phyloP scores from a whole-genome alignment of 2,797 vertebrate species.

The Tenualosa ilisha region DNA sequence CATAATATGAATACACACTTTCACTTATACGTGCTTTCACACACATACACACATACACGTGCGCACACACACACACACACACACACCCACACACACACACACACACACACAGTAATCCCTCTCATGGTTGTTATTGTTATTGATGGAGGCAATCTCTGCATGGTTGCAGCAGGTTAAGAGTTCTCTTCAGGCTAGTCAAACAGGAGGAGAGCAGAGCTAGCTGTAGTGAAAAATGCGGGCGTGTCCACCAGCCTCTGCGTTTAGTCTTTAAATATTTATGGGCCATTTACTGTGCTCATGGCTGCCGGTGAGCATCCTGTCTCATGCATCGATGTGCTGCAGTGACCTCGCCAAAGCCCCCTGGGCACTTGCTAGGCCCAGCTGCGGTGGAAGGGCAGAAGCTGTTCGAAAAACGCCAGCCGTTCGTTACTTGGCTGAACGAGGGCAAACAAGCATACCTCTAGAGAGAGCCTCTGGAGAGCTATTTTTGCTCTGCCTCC shows the following conservation, averaged over 20 bases:
- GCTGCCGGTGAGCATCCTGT: not conserved
- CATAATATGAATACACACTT: not conserved
- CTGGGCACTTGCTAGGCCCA: not conserved
- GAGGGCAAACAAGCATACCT: not conserved
- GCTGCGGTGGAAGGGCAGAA: not conserved
- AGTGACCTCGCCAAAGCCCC: constrained; percentile 20
- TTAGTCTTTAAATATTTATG: not conserved
- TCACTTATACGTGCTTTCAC: constrained; percentile 37
- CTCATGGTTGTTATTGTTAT: constrained; percentile 8
- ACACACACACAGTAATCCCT: not conserved
- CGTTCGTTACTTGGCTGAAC: not conserved
- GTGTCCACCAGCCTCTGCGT: not conserved
- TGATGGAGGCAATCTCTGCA: not conserved
- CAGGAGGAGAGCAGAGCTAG: not conserved
- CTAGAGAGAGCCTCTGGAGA: not conserved
- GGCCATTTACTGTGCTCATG: not conserved
- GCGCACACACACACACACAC: constrained; percentile 32
- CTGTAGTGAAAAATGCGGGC: not conserved
- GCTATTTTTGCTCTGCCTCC: not conserved
- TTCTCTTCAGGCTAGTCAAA: not conserved
- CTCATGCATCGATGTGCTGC: not conserved
- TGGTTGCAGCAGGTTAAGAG: not conserved
- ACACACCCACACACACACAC: constrained; percentile 38
- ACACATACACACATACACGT: constrained; percentile 40
- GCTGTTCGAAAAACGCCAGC: not conserved